Conservation (phyloP, 2,797 vertebrate species). For the Sarcophilus harrisii region DNA sequence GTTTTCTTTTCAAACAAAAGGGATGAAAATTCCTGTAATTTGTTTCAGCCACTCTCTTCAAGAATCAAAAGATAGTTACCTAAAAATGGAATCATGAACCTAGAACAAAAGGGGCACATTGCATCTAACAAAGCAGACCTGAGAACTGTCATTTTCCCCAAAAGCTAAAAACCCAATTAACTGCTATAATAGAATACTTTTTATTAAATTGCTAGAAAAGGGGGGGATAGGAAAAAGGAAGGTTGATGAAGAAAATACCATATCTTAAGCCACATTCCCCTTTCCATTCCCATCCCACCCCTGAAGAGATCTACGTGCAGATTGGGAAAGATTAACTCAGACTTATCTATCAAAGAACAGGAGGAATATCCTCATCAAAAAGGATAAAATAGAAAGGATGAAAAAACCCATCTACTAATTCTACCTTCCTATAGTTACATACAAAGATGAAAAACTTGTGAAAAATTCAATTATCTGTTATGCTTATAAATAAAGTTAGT, state of each 20-base stretch:
- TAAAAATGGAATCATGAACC: not conserved
- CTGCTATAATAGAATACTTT: not conserved
- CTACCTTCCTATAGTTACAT: not conserved
- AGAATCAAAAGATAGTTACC: not conserved
- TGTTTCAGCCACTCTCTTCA: not conserved
- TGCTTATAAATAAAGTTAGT: not conserved
- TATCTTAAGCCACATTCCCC: not conserved
- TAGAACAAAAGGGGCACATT: not conserved
- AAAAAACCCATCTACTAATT: not conserved
- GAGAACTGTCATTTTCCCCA: not conserved
- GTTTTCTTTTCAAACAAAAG: conserved; percentile 6
- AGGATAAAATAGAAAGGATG: not conserved
- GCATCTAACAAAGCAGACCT: not conserved
- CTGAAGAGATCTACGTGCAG: not conserved
- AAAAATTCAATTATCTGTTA: not conserved
- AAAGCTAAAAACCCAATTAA: not conserved
- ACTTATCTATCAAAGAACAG: not conserved
- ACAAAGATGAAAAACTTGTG: not conserved
- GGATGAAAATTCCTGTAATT: not conserved
- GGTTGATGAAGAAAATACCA: not conserved
- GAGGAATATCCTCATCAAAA: not conserved
- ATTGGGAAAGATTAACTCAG: not conserved
- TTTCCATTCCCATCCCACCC: not conserved
- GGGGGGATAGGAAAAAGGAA: not conserved
- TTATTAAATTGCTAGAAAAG: not conserved